These are phyloP conservation scores for Leucophenga montana DNA, from an alignment of 2,888 invertebrate species.

Conservation along the genomic window DNA sequence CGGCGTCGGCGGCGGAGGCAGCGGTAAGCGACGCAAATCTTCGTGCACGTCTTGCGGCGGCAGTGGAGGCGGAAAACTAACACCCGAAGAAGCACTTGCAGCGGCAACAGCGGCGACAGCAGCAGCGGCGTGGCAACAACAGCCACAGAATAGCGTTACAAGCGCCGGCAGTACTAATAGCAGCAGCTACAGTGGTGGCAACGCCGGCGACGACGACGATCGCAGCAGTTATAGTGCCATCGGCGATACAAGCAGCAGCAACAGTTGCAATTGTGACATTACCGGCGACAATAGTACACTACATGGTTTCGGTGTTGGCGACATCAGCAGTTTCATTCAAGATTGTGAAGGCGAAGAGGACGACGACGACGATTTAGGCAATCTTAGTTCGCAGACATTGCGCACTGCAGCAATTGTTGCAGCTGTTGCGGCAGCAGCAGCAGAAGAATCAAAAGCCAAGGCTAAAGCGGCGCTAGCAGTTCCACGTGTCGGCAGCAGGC, in stretches of 20 bases:
- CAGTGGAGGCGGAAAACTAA: slow-evolving; percentile 41
- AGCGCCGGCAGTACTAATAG: slow-evolving; percentile 59
- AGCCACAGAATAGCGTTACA: slow-evolving; percentile 58
- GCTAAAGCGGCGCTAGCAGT: slow-evolving; percentile 31
- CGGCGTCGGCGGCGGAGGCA: slow-evolving; percentile 2
- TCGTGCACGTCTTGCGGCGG: slow-evolving; percentile 54
- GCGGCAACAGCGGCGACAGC: slow-evolving; percentile 39
- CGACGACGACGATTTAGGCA: slow-evolving; percentile 45
- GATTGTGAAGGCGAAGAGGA: slow-evolving; percentile 48
- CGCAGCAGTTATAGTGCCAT: slow-evolving; percentile 56
- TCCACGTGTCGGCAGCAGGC: slow-evolving; percentile 16
- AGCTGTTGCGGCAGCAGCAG: slow-evolving; percentile 56
- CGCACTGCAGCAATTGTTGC: slow-evolving; percentile 61
- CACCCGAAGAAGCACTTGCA: slow-evolving; percentile 53
- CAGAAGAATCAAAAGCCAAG: slow-evolving; percentile 43
- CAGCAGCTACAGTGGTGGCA: slow-evolving; percentile 52
- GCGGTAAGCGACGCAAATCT: slow-evolving; percentile 52
- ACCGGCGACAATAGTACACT: slow-evolving; percentile 69
- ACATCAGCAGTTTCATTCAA: slow-evolving; percentile 63
- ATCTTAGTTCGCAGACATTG: slow-evolving; percentile 54
- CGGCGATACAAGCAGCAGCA: slow-evolving; percentile 65
- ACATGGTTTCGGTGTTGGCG: slow-evolving; percentile 67
- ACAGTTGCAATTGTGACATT: slow-evolving; percentile 70
- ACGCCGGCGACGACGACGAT: slow-evolving; percentile 49
- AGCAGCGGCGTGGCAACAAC: slow-evolving; percentile 51